These are phyloP conservation scores for Axea sp. DNA, from an alignment of 2,888 invertebrate species.

Conservation along the genomic window DNA sequence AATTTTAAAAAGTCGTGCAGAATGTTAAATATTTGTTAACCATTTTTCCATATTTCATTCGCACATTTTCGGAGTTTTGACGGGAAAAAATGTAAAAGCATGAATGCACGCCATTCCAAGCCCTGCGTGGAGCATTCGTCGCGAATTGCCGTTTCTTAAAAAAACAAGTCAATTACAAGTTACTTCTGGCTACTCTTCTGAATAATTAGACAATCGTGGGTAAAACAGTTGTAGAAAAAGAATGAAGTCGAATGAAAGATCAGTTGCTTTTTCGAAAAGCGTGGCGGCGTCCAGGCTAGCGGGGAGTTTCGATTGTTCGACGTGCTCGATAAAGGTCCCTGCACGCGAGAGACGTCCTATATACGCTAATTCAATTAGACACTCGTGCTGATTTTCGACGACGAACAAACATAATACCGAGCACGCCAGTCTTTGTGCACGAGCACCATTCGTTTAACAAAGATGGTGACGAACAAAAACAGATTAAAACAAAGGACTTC, in stretches of 20 bases:
- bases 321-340: conserved; percentile 34
- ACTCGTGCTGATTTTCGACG: conserved; percentile 57
- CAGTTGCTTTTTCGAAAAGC: too few relatives aligned
- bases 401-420: conserved; percentile 53
- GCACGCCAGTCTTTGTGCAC: conserved; percentile 42
- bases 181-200: too few relatives aligned
- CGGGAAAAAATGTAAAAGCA: too few relatives aligned
- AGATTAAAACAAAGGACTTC: conserved; percentile 54
- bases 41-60: too few relatives aligned
- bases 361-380: conserved; percentile 60
- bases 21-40: too few relatives aligned
- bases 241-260: neutral
- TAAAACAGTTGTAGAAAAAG: neutral
- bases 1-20: too few relatives aligned
- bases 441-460: conserved; percentile 56
- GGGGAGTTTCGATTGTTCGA: conserved; percentile 19
- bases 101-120: too few relatives aligned
- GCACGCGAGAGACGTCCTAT: conserved; percentile 58
- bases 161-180: too few relatives aligned
- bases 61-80: too few relatives aligned
- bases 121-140: too few relatives aligned
- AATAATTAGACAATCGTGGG: neutral
- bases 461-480: conserved; percentile 59
- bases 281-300: neutral
- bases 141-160: too few relatives aligned